phyloP scores from a whole-genome alignment of 2,888 invertebrate species.

The Callyntrura guangdongensis region DNA sequence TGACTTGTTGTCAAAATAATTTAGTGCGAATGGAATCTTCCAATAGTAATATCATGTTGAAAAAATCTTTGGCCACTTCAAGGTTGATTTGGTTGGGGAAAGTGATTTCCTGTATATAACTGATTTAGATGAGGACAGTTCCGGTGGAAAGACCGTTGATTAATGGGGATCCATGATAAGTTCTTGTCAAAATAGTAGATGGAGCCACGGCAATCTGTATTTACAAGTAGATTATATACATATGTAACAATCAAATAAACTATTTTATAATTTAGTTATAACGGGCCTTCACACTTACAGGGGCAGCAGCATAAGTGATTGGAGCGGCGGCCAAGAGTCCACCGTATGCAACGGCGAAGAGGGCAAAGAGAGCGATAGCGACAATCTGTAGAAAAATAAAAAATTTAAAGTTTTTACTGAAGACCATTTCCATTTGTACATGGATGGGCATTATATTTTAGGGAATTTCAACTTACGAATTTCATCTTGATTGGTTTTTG shows the following conservation, averaged over 20 bases:
- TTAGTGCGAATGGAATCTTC: not conserved
- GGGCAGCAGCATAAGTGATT: conserved; percentile 16
- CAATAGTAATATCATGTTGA: not conserved
- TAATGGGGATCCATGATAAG: conserved; percentile 67
- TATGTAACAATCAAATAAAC: no score
- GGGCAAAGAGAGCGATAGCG: conserved; percentile 60
- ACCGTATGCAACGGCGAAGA: conserved; percentile 59
- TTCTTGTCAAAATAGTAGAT: conserved; percentile 46
- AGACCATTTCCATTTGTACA: not conserved
- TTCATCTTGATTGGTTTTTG: conserved; percentile 51
- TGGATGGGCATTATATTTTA: not conserved
- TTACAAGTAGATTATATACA: no score
- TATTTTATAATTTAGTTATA: not conserved
- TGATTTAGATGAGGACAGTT: conserved; percentile 60
- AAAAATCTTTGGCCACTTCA: conserved; percentile 1
- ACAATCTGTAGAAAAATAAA: conserved; percentile 36
- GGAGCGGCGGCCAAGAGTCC: conserved; percentile 32
- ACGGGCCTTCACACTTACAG: not conserved
- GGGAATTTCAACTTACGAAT: conserved; percentile 64
- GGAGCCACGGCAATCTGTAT: not conserved
- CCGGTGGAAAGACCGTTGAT: conserved; percentile 63
- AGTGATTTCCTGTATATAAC: not conserved
- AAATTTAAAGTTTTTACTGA: not conserved
- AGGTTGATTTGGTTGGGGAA: conserved; percentile 13
- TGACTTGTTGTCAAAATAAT: not conserved